Evolutionary conservation across 2,888 invertebrate species (phyloP).

Genomic region (Yponomeuta malinellus): DNA sequence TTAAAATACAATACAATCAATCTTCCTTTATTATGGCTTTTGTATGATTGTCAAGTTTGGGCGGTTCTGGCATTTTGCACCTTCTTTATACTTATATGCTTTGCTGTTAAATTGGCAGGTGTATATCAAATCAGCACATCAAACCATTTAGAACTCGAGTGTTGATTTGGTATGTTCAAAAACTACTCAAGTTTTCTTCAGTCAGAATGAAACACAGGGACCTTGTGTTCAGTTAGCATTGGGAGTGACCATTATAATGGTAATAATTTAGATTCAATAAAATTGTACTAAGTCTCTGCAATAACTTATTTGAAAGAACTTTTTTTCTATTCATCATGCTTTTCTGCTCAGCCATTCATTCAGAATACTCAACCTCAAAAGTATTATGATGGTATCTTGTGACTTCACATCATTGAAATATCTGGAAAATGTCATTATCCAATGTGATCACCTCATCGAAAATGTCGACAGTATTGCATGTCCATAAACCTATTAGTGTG

Average conservation of each 20-base stretch:
- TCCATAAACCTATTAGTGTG: not conserved
- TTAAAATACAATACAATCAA: conserved; percentile 15
- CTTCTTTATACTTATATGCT: not conserved
- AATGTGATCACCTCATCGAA: not conserved
- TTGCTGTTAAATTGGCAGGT: not conserved
- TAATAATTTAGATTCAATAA: not conserved
- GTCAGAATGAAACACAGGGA: conserved; percentile 1
- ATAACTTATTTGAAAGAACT: not conserved
- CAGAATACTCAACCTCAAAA: not conserved
- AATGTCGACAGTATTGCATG: not conserved
- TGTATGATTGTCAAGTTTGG: not conserved
- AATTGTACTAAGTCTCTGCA: not conserved
- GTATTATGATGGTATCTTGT: not conserved
- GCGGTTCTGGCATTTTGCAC: not conserved
- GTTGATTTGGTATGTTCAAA: not conserved
- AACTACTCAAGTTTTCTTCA: not conserved
- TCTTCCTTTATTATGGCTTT: not conserved
- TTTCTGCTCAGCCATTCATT: not conserved
- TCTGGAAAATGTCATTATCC: not conserved
- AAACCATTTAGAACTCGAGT: not conserved
- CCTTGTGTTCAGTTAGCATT: conserved; percentile 2
- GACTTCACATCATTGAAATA: not conserved
- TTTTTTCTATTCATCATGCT: not conserved
- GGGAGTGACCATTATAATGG: conserved; percentile 9
- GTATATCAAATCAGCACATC: not conserved